phyloP scores from a whole-genome alignment of 2,113 vertebrate genomes.

The Halichoerus grypus region DNA sequence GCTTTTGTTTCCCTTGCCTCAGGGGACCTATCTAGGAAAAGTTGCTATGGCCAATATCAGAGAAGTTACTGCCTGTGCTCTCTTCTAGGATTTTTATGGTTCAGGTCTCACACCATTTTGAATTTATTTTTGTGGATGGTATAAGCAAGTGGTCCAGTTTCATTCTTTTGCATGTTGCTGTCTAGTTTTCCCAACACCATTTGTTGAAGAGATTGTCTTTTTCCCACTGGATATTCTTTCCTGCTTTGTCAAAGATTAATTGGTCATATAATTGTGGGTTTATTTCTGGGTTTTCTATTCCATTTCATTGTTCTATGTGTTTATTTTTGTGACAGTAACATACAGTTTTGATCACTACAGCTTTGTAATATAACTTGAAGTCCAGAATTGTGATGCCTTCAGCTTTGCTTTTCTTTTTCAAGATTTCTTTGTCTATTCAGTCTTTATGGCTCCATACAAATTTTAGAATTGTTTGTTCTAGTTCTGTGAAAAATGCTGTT shows the following conservation, averaged over 20 bases:
- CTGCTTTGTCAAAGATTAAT: not conserved
- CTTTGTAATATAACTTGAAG: not conserved
- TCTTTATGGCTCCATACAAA: too few relatives aligned
- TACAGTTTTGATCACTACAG: not conserved
- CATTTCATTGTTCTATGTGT: not conserved
- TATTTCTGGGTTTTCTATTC: not conserved
- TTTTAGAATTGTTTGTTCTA: too few relatives aligned
- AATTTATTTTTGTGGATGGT: too few relatives aligned
- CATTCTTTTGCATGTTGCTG: too few relatives aligned
- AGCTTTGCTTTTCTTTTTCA: too few relatives aligned
- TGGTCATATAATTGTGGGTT: not conserved
- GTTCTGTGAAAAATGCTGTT: too few relatives aligned
- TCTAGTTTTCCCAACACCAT: too few relatives aligned
- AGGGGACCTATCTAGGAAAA: not conserved
- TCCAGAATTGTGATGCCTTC: too few relatives aligned
- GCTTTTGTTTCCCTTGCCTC: not conserved
- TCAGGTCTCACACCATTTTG: not conserved
- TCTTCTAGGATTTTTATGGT: not conserved
- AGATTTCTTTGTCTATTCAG: too few relatives aligned
- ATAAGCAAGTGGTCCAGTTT: too few relatives aligned
- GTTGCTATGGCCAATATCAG: not conserved
- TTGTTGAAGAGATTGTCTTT: too few relatives aligned
- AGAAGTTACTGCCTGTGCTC: not conserved
- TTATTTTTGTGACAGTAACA: not conserved
- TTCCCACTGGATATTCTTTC: too few relatives aligned